Conservation (phyloP, 2,113 vertebrate genomes). For the Camarhynchus parvulus region DNA sequence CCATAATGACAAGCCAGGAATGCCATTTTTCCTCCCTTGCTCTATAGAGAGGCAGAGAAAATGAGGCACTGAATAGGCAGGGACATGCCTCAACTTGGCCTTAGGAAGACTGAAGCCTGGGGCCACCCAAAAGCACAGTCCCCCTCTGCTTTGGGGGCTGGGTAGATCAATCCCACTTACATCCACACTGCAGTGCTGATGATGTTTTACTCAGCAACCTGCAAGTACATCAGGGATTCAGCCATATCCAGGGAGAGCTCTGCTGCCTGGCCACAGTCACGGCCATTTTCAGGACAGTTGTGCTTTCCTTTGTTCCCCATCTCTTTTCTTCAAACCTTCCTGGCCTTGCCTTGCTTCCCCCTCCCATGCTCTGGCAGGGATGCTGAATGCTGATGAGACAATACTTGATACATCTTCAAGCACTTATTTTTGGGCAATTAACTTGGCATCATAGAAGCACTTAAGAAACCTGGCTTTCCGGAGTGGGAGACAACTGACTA, state of each 20-base stretch:
- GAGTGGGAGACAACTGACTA: slow-evolving; percentile 50
- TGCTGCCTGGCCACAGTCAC: not conserved
- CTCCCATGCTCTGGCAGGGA: slow-evolving; percentile 15
- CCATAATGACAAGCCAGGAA: not conserved
- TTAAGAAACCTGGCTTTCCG: slow-evolving; percentile 63
- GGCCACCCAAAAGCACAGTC: not conserved
- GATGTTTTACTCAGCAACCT: not conserved
- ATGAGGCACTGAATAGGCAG: not conserved
- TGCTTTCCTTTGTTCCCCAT: not conserved
- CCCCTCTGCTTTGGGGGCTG: not conserved
- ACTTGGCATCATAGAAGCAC: slow-evolving; percentile 66
- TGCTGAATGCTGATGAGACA: slow-evolving; percentile 61
- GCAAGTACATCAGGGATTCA: not conserved
- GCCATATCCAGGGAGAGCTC: not conserved
- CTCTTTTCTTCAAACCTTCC: not conserved
- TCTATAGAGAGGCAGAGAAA: not conserved
- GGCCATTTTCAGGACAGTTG: not conserved
- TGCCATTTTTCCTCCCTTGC: not conserved
- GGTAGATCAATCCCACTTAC: not conserved
- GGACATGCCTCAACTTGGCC: not conserved
- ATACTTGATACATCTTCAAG: slow-evolving; percentile 65
- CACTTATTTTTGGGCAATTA: slow-evolving; percentile 69
- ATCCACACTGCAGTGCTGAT: not conserved
- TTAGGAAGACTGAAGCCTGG: not conserved
- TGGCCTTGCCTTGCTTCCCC: not conserved